Conservation (phyloP, 2,888 invertebrate genomes). For the Branchellion lobata region DNA sequence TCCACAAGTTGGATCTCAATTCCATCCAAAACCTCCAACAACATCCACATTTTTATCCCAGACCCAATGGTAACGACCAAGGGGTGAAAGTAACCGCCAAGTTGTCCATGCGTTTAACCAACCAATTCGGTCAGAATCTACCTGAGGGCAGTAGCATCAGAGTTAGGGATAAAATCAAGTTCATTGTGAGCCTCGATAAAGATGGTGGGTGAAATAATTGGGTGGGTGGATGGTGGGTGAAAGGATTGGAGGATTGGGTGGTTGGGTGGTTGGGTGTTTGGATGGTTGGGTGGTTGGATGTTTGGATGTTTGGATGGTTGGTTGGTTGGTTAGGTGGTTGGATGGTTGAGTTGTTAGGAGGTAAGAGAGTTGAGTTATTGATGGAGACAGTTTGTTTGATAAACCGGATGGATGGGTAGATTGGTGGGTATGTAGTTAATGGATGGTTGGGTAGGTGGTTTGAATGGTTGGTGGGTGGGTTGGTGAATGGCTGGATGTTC, state of each 20-base stretch:
- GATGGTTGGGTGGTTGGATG: background rate
- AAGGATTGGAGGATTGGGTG: background rate
- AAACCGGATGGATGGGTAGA: too few species aligned
- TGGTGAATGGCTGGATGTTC: too few species aligned
- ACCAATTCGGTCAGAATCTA: background rate
- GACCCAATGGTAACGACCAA: constrained; percentile 45
- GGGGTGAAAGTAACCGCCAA: constrained; percentile 39
- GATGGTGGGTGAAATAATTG: too few species aligned
- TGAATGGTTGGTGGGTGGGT: too few species aligned
- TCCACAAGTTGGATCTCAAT: too few species aligned
- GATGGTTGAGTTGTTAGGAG: background rate
- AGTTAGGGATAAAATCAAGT: constrained; percentile 39
- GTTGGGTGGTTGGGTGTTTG: background rate
- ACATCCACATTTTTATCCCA: background rate
- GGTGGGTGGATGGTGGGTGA: too few species aligned
- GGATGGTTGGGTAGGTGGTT: too few species aligned
- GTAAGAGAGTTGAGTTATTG: background rate
- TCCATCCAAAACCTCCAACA: too few species aligned
- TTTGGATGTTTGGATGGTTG: background rate
- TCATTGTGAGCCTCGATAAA: constrained; percentile 7
- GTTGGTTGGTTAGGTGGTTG: too few species aligned
- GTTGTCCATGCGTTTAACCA: constrained; percentile 17
- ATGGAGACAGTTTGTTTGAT: background rate
- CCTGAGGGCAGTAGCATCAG: background rate
- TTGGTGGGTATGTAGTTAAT: too few species aligned